Percentiles rank a stretch among this genome's conserved stretches.
These are phyloP conservation scores for Leptatherina wallacei DNA, from an alignment of 2,797 vertebrate species.

Conservation along the genomic window DNA sequence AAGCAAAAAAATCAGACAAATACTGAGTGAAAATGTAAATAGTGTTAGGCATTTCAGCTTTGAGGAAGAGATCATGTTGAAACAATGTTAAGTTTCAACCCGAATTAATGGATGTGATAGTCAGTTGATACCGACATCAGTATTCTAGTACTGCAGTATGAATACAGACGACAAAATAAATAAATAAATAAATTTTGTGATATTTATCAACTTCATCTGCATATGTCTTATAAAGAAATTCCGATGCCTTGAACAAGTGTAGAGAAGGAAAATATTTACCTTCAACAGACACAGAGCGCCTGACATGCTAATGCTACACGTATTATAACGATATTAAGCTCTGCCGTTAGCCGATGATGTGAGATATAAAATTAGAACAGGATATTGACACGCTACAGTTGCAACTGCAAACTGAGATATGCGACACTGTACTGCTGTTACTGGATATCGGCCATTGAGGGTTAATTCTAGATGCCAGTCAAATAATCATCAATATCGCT, in stretches of 20 bases:
- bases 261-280: slow-evolving; percentile 42
- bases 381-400: not conserved
- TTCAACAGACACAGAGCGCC: slow-evolving; percentile 39
- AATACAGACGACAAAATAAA: not conserved
- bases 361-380: not conserved
- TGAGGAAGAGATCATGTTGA: slow-evolving; percentile 3
- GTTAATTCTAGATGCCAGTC: slow-evolving; percentile 7
- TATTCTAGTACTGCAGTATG: not conserved
- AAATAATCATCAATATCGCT: slow-evolving; percentile 47
- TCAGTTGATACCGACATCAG: slow-evolving; percentile 24
- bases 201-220: not conserved
- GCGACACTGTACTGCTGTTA: not conserved
- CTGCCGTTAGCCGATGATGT: slow-evolving; percentile 27
- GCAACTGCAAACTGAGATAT: not conserved
- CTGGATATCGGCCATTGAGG: not conserved
- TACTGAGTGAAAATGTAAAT: not conserved
- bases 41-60: not conserved
- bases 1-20: not conserved
- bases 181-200: too few species aligned
- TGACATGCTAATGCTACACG: slow-evolving; percentile 62
- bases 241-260: slow-evolving; percentile 19
- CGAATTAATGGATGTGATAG: not conserved
- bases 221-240: not conserved
- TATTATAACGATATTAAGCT: slow-evolving; percentile 51
- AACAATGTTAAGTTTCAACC: slow-evolving; percentile 8